phyloP scores from a whole-genome alignment of 1,140 invertebrate genomes.

The Paraescarpia echinospica region DNA sequence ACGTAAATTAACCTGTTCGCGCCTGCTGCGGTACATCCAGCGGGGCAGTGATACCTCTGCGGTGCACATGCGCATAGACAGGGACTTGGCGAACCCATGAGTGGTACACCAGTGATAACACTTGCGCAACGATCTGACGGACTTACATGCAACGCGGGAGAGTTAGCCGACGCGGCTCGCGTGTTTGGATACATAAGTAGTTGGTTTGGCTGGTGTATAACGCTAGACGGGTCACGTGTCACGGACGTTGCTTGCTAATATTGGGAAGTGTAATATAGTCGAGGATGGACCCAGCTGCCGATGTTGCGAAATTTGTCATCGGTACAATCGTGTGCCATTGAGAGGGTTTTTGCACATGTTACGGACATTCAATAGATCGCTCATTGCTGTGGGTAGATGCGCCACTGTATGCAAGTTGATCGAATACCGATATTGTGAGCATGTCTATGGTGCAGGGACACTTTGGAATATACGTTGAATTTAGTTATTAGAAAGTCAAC shows the following conservation, averaged over 20 bases:
- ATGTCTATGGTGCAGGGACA: neutral
- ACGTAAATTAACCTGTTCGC: neutral
- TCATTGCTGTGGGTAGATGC: neutral
- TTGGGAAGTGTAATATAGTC: neutral
- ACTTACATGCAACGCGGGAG: neutral
- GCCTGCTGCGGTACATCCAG: neutral
- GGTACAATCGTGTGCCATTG: neutral
- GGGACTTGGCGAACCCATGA: neutral
- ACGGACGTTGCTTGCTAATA: neutral
- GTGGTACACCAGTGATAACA: neutral
- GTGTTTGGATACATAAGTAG: too few relatives aligned
- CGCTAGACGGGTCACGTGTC: neutral
- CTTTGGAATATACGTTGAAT: neutral
- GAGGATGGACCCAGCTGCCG: neutral
- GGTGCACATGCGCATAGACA: neutral
- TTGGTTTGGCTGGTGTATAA: neutral
- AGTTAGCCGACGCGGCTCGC: too few relatives aligned
- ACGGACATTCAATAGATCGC: neutral
- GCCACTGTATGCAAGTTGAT: neutral
- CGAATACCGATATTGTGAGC: neutral
- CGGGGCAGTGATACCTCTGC: neutral
- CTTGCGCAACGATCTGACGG: neutral
- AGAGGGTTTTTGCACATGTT: neutral
- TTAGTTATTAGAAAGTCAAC: neutral
- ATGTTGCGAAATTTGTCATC: neutral